These are phyloP conservation scores for Drosophila bocqueti DNA, from an alignment of 1,140 invertebrate species.

Conservation along the genomic window DNA sequence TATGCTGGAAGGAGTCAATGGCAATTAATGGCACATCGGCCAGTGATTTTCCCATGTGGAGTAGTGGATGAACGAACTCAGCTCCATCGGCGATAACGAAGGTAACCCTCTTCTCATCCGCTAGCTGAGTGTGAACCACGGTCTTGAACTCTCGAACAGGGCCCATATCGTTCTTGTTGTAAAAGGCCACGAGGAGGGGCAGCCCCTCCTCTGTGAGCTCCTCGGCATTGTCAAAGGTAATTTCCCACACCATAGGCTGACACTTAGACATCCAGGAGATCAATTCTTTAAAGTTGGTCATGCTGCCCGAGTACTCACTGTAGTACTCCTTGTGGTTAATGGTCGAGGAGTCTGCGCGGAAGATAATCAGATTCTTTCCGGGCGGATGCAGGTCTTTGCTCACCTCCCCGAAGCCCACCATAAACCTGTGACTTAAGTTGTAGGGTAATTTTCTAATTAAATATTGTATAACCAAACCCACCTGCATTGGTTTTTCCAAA, in stretches of 20 bases:
- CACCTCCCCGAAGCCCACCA: slow-evolving; percentile 95
- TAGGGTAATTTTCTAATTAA: not conserved
- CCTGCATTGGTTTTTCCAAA: slow-evolving; percentile 95
- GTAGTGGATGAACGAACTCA: slow-evolving; percentile 34
- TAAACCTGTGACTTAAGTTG: slow-evolving; percentile 87
- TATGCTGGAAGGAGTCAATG: slow-evolving; percentile 58
- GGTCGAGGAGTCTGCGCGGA: not conserved
- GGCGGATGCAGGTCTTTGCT: not conserved
- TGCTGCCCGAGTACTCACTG: slow-evolving; percentile 31
- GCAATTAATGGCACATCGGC: slow-evolving; percentile 52
- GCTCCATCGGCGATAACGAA: slow-evolving; percentile 46
- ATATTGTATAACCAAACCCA: not conserved
- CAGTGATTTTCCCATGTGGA: slow-evolving; percentile 40
- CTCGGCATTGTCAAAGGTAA: slow-evolving; percentile 69
- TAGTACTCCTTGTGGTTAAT: slow-evolving; percentile 3
- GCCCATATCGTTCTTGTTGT: slow-evolving; percentile 25
- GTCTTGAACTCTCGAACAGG: slow-evolving; percentile 34
- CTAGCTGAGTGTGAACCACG: slow-evolving; percentile 5
- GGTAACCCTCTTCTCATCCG: slow-evolving; percentile 18
- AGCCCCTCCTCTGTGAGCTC: slow-evolving; percentile 39
- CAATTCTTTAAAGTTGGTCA: slow-evolving; percentile 9
- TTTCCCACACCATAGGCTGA: slow-evolving; percentile 25
- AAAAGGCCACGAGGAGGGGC: slow-evolving; percentile 56
- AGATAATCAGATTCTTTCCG: slow-evolving; percentile 27
- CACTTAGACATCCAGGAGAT: slow-evolving; percentile 35